Evolutionary conservation across 2,888 invertebrate genomes (phyloP).

Genomic region (Alloscopus bannaensis): DNA sequence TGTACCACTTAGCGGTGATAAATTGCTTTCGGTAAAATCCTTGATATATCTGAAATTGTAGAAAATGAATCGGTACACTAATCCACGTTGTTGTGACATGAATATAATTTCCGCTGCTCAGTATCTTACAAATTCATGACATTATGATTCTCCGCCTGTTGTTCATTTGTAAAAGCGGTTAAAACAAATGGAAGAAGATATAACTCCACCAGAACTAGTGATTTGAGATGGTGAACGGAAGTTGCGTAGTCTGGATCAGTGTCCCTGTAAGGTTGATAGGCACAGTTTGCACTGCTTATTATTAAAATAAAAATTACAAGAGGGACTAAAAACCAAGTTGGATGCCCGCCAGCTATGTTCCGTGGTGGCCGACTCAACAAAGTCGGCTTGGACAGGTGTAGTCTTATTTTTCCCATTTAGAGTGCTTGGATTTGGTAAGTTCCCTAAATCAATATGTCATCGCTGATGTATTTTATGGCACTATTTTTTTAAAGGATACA

Average conservation of each 20-base stretch:
- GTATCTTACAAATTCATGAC: conserved; percentile 14
- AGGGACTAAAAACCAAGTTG: too few relatives aligned
- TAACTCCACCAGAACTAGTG: conserved; percentile 22
- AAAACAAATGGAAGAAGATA: conserved; percentile 21
- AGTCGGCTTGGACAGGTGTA: too few relatives aligned
- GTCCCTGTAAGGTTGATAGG: conserved; percentile 43
- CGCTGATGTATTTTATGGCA: neutral
- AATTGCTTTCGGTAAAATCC: conserved; percentile 35
- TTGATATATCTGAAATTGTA: conserved; percentile 31
- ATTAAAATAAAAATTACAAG: neutral
- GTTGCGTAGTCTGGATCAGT: conserved; percentile 48
- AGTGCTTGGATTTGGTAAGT: conserved; percentile 4
- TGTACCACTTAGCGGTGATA: conserved; percentile 4
- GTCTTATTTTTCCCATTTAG: too few relatives aligned
- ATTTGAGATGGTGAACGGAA: conserved; percentile 45
- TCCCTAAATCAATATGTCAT: neutral
- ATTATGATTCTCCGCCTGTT: neutral
- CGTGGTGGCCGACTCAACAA: too few relatives aligned
- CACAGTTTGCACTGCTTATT: neutral
- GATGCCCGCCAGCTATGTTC: too few relatives aligned
- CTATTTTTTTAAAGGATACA: too few relatives aligned
- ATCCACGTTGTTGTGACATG: neutral
- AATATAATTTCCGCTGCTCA: neutral
- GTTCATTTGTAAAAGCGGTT: neutral
- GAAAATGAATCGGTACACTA: too few relatives aligned